Percentiles rank a stretch among this genome's conserved stretches.
These are phyloP conservation scores for Pipistrellus pipistrellus DNA, from an alignment of 2,797 vertebrate species.

Conservation along the genomic window DNA sequence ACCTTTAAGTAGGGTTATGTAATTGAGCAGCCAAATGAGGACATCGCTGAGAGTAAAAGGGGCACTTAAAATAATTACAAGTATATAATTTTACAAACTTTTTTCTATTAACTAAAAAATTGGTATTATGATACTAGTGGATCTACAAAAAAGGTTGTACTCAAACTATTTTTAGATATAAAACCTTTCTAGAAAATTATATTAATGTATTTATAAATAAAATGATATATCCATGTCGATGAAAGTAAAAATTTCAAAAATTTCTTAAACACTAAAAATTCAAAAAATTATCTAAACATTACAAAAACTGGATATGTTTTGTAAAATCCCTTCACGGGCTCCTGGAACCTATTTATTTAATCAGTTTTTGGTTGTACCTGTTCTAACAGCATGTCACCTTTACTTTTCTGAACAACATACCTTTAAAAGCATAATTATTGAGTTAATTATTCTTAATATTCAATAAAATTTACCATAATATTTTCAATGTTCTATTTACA, in stretches of 20 bases:
- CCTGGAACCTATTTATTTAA: neutral
- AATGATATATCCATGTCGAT: neutral
- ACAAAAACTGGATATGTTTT: neutral
- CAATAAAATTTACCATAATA: neutral
- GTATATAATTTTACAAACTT: neutral
- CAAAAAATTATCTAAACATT: neutral
- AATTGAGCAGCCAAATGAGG: slow-evolving; percentile 24
- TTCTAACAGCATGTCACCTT: neutral
- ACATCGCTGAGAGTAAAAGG: neutral
- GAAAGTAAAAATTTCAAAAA: neutral
- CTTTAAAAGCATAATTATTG: neutral
- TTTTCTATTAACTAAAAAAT: neutral
- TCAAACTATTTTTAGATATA: slow-evolving; percentile 21
- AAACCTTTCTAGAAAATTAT: slow-evolving; percentile 13
- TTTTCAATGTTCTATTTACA: neutral
- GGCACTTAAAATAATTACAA: neutral
- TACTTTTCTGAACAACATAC: neutral
- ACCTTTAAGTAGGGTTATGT: neutral
- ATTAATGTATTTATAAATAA: neutral
- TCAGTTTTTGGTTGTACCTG: neutral
- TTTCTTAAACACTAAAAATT: neutral
- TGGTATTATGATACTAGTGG: neutral
- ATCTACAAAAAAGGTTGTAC: neutral
- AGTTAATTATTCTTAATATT: slow-evolving; percentile 6
- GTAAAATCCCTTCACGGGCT: neutral